phyloP scores from a whole-genome alignment of 2,888 invertebrate genomes.

The Disparrhopalites patrizii region DNA sequence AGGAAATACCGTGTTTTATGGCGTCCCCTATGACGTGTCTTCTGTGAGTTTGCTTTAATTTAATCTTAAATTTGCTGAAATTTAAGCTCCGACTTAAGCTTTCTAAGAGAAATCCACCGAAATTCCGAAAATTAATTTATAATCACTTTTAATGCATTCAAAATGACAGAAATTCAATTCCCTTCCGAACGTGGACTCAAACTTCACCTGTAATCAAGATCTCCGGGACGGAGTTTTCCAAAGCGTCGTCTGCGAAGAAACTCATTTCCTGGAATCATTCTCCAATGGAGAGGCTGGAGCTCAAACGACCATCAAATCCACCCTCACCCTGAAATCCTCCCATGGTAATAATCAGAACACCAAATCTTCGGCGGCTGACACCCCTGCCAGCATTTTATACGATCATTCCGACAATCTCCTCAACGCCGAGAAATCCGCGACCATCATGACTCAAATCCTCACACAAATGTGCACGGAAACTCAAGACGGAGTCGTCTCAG shows the following conservation, averaged over 20 bases:
- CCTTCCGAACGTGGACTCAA: slow-evolving; percentile 37
- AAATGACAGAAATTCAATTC: slow-evolving; percentile 40
- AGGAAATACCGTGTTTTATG: slow-evolving; percentile 60
- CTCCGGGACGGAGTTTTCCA: slow-evolving; percentile 39
- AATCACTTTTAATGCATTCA: background rate
- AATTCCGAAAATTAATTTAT: background rate
- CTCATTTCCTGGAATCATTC: slow-evolving; percentile 30
- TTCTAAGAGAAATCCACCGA: too few relatives aligned
- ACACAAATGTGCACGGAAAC: slow-evolving; percentile 54
- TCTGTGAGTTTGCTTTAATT: slow-evolving; percentile 52
- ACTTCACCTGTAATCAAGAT: slow-evolving; percentile 41
- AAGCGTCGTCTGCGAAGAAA: slow-evolving; percentile 36
- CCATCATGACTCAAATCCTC: slow-evolving; percentile 35
- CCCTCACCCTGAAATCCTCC: slow-evolving; percentile 30
- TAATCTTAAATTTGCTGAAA: background rate
- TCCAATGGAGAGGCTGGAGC: slow-evolving; percentile 33
- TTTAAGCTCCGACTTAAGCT: background rate
- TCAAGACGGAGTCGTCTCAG: slow-evolving; percentile 60
- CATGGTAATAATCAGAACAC: slow-evolving; percentile 22
- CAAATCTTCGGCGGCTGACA: slow-evolving; percentile 15
- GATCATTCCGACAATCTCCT: slow-evolving; percentile 34
- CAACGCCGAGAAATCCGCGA: slow-evolving; percentile 32
- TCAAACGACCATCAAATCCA: slow-evolving; percentile 39
- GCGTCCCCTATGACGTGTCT: slow-evolving; percentile 56
- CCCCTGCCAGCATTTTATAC: slow-evolving; percentile 38